Evolutionary conservation across 2,113 vertebrate species (phyloP).

Genomic region (Crotophaga sulcirostris): DNA sequence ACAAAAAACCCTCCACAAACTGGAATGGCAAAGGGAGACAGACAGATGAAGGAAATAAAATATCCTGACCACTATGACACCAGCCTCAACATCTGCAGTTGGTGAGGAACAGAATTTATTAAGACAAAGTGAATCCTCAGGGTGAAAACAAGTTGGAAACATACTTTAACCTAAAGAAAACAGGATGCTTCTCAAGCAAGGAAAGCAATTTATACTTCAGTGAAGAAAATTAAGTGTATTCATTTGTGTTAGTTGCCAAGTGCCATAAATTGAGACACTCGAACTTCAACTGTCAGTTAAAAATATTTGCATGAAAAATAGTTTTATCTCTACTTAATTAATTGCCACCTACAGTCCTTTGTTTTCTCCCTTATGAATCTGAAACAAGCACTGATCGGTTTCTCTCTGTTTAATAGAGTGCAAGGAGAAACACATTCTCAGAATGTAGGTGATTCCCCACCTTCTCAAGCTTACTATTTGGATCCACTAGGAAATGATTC

Average conservation of each 20-base stretch:
- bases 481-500: not conserved
- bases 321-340: not conserved
- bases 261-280: not conserved
- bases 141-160: conserved; percentile 38
- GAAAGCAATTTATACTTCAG: conserved; percentile 15
- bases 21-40: not conserved
- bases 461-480: not conserved
- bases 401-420: not conserved
- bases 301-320: not conserved
- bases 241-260: not conserved
- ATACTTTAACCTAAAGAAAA: conserved; percentile 34
- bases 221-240: conserved; percentile 6
- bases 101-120: conserved; percentile 29
- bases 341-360: not conserved
- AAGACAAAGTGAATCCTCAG: conserved; percentile 14
- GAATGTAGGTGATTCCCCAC: not conserved
- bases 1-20: not conserved
- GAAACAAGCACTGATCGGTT: not conserved
- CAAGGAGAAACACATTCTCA: not conserved
- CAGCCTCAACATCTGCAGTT: conserved; percentile 23
- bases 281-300: not conserved
- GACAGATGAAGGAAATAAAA: conserved; percentile 38
- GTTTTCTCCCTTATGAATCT: not conserved
- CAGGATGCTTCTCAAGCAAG: conserved; percentile 43
- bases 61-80: conserved; percentile 15